These are phyloP conservation scores for Meliscaeva auricollis DNA, from an alignment of 2,888 invertebrate genomes.

Conservation along the genomic window DNA sequence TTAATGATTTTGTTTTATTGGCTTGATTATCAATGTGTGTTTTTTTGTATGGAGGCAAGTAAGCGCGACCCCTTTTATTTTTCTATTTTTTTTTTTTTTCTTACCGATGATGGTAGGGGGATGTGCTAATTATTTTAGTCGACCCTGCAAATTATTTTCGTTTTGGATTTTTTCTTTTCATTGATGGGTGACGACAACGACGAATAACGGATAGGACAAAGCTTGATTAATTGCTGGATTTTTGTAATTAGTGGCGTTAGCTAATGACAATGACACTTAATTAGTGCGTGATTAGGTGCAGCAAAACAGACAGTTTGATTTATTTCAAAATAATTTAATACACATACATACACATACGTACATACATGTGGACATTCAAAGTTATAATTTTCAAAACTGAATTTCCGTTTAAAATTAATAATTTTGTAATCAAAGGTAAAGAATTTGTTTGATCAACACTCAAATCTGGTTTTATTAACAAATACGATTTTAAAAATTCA, in stretches of 20 bases:
- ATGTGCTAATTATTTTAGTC: slow-evolving; percentile 70
- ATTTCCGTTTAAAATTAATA: too few species aligned
- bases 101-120: slow-evolving; percentile 63
- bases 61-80: slow-evolving; percentile 48
- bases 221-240: slow-evolving; percentile 43
- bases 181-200: slow-evolving; percentile 32
- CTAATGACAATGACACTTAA: slow-evolving; percentile 46
- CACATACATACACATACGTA: too few species aligned
- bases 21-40: neutral
- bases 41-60: slow-evolving; percentile 14
- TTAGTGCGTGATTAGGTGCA: slow-evolving; percentile 33
- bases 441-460: neutral
- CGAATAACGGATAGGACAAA: slow-evolving; percentile 4
- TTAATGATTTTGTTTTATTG: slow-evolving; percentile 38
- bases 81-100: neutral
- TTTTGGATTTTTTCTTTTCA: slow-evolving; percentile 51
- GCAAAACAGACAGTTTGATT: neutral
- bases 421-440: neutral
- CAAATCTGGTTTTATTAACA: neutral
- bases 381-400: too few species aligned
- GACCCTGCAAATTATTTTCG: slow-evolving; percentile 60
- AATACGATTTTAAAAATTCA: slow-evolving; percentile 50
- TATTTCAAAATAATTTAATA: slow-evolving; percentile 8
- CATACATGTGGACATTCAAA: too few species aligned
- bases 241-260: slow-evolving; percentile 34